Conservation (phyloP, 2,113 vertebrate genomes). For the Pomatorhinus ruficollis region DNA sequence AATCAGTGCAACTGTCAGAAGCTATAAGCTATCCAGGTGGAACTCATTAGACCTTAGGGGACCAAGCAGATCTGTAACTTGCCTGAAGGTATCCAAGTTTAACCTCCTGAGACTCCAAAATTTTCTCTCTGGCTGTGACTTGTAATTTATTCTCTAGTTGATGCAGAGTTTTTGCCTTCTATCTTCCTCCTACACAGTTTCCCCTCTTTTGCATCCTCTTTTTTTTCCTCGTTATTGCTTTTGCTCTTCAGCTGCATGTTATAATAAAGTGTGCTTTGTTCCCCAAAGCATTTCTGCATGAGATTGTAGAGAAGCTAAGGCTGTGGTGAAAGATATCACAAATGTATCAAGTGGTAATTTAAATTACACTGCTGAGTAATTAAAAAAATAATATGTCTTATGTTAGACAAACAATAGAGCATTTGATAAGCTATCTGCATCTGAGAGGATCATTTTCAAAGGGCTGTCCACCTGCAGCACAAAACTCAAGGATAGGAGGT, state of each 20-base stretch:
- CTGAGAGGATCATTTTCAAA: neutral
- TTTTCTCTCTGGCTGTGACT: neutral
- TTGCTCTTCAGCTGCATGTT: neutral
- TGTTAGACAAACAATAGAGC: conserved; percentile 1
- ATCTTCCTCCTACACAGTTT: neutral
- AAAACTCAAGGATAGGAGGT: neutral
- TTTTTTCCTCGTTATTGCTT: neutral
- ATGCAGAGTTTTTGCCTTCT: neutral
- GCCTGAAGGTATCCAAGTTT: neutral
- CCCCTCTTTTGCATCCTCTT: neutral
- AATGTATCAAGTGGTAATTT: neutral
- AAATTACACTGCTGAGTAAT: neutral
- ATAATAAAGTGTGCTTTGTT: neutral
- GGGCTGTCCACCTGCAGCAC: neutral
- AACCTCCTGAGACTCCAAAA: neutral
- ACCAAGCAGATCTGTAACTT: neutral
- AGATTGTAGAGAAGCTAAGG: neutral
- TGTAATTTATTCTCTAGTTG: neutral
- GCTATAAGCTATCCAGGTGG: neutral
- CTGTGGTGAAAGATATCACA: neutral
- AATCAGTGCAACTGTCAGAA: neutral
- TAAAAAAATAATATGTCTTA: neutral
- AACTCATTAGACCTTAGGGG: neutral
- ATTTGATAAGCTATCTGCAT: conserved; percentile 13
- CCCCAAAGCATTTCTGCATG: neutral